Percentiles rank a stretch among this genome's conserved stretches.
These are phyloP conservation scores for Calycopis cecrops DNA, from an alignment of 1,140 invertebrate genomes.

Conservation along the genomic window DNA sequence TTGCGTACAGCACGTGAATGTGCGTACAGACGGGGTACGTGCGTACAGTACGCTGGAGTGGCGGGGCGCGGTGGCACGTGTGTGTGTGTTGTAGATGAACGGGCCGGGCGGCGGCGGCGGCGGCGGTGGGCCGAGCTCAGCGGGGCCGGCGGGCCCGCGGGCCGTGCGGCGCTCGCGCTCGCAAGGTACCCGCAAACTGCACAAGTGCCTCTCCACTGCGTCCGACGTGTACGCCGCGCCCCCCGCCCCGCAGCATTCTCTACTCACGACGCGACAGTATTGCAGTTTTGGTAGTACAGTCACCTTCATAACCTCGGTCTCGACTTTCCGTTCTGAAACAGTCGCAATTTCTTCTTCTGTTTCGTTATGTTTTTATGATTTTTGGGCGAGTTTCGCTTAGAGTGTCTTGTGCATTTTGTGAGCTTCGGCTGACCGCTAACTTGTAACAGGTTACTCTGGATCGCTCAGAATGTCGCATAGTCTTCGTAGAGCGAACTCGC, in stretches of 20 bases:
- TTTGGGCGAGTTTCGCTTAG: conserved; percentile 25
- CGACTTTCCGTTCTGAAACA: conserved; percentile 61
- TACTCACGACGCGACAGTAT: conserved; percentile 89
- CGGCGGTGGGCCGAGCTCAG: conserved; percentile 40
- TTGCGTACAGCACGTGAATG: too few relatives aligned
- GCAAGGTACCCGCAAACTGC: conserved; percentile 93
- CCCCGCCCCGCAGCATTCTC: conserved; percentile 78
- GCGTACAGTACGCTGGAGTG: conserved; percentile 16
- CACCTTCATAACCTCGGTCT: conserved; percentile 69
- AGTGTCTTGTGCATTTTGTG: conserved; percentile 12
- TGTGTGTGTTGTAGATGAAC: conserved; percentile 82
- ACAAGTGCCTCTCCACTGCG: conserved; percentile 89
- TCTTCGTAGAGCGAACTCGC: neutral
- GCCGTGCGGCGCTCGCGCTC: conserved; percentile 83
- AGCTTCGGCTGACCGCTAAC: conserved; percentile 8
- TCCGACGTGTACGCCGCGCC: conserved; percentile 78
- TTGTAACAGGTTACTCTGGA: neutral
- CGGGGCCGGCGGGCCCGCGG: conserved; percentile 38
- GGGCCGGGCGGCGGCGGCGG: conserved; percentile 75
- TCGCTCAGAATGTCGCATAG: conserved; percentile 3
- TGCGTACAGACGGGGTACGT: too few relatives aligned
- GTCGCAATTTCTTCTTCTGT: conserved; percentile 65
- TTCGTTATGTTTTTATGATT: conserved; percentile 32
- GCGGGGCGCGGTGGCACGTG: conserved; percentile 16
- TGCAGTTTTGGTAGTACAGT: conserved; percentile 94